phyloP scores from a whole-genome alignment of 1,140 invertebrate genomes.

The Protaetia brevitarsis region DNA sequence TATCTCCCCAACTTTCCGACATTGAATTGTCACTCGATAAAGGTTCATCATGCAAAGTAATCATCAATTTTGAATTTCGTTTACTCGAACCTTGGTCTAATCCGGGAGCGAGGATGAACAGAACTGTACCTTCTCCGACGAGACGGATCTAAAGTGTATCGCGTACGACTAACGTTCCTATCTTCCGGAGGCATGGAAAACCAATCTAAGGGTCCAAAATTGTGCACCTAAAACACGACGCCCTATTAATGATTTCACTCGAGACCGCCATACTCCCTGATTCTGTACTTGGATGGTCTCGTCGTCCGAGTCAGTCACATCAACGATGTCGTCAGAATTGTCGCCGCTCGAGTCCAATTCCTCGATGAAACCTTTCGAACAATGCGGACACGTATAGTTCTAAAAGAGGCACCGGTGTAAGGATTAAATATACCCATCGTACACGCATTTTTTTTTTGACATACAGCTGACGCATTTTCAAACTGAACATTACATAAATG shows the following conservation, averaged over 20 bases:
- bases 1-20: background rate
- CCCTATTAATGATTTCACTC: conserved; percentile 13
- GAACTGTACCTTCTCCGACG: conserved; percentile 36
- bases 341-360: conserved; percentile 63
- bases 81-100: conserved; percentile 39
- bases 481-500: conserved; percentile 86
- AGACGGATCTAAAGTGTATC: conserved; percentile 27
- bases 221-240: conserved; percentile 33
- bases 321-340: conserved; percentile 50
- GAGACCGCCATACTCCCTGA: conserved; percentile 14
- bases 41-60: conserved; percentile 13
- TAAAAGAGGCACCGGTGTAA: conserved; percentile 48
- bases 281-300: conserved; percentile 27
- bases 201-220: conserved; percentile 27
- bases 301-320: conserved; percentile 50
- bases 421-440: conserved; percentile 16
- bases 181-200: conserved; percentile 28
- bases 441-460: no score
- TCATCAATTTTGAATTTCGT: conserved; percentile 23
- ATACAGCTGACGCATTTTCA: conserved; percentile 72
- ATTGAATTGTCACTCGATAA: background rate
- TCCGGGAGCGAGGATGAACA: conserved; percentile 34
- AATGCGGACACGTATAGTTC: conserved; percentile 85
- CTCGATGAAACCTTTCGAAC: conserved; percentile 85
- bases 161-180: conserved; percentile 26